Evolutionary conservation across 2,797 vertebrate species (phyloP).

Genomic region (Ptychadena robeensis): DNA sequence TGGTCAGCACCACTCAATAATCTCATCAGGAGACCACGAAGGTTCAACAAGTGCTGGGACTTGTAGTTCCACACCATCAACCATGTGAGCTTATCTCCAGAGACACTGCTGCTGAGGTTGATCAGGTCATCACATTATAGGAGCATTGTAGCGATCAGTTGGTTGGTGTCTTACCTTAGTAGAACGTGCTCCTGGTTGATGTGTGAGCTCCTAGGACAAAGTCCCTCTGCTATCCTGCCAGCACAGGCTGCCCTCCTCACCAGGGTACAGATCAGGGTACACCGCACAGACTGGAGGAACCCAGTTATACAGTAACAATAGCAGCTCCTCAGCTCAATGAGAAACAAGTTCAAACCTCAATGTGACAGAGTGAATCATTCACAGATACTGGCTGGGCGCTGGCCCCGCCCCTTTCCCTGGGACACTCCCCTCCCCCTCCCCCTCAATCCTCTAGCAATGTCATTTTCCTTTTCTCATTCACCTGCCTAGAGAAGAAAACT

Average conservation of each 20-base stretch:
- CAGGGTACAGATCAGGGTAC: too few relatives aligned
- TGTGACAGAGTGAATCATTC: constrained; percentile 39
- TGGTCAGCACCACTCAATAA: too few relatives aligned
- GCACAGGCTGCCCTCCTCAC: background rate
- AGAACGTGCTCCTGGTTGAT: background rate
- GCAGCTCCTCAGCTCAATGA: background rate
- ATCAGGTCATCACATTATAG: too few relatives aligned
- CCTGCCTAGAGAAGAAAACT: too few relatives aligned
- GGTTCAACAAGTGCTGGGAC: too few relatives aligned
- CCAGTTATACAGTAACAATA: background rate
- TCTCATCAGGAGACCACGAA: too few relatives aligned
- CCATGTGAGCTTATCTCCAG: too few relatives aligned
- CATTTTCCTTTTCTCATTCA: background rate
- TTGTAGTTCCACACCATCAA: too few relatives aligned
- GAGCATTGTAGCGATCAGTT: too few relatives aligned
- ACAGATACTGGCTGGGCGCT: background rate
- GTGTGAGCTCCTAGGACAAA: background rate
- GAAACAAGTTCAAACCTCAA: background rate
- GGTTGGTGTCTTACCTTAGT: background rate
- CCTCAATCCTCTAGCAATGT: background rate
- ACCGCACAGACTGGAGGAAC: too few relatives aligned
- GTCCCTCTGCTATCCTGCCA: background rate
- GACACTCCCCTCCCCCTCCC: background rate
- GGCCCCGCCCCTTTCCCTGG: background rate
- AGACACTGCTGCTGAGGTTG: too few relatives aligned